These are phyloP conservation scores for Falcunculus frontatus DNA, from an alignment of 2,113 vertebrate species.

Conservation along the genomic window DNA sequence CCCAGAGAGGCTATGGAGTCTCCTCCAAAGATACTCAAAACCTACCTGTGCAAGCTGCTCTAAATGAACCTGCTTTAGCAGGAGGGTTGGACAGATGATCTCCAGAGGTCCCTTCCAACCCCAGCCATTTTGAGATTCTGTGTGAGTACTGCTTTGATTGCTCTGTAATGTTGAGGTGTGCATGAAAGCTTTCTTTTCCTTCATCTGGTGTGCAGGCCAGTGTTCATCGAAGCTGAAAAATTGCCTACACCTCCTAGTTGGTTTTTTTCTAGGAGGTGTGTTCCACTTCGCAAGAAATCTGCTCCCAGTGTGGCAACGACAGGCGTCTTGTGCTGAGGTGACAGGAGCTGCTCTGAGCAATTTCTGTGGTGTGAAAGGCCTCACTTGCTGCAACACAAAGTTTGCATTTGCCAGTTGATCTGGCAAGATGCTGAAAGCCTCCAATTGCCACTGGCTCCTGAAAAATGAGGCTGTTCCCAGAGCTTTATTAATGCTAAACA, in stretches of 20 bases:
- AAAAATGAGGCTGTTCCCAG: not conserved
- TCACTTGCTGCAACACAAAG: not conserved
- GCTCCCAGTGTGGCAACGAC: not conserved
- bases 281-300: not conserved
- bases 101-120: not conserved
- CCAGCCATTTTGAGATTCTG: not conserved
- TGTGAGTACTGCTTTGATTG: fast-evolving
- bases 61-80: not conserved
- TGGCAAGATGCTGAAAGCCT: not conserved
- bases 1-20: not conserved
- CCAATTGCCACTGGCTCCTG: not conserved
- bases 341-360: not conserved
- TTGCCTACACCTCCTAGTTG: fast-evolving
- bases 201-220: not conserved
- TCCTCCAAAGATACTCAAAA: not conserved
- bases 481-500: not conserved
- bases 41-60: not conserved
- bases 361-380: not conserved
- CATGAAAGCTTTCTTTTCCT: not conserved
- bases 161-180: not conserved
- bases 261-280: not conserved
- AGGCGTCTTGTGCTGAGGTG: not conserved
- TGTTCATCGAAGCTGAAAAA: not conserved
- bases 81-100: not conserved
- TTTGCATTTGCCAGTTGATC: not conserved